These are phyloP conservation scores for Physeter macrocephalus DNA, from an alignment of 2,113 vertebrate genomes.

Conservation along the genomic window DNA sequence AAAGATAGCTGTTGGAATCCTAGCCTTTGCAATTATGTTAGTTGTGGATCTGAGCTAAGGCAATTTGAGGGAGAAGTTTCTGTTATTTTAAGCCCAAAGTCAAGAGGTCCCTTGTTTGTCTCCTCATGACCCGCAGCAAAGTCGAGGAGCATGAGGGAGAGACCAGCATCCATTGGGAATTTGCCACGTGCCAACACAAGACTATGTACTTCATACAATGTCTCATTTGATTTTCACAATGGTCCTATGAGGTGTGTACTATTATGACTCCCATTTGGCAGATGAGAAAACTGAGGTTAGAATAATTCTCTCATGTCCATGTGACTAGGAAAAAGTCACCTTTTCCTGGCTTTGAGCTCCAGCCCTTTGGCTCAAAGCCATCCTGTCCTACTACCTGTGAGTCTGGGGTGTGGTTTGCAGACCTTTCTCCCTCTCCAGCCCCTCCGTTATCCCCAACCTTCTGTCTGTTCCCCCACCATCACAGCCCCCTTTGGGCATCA, in stretches of 20 bases:
- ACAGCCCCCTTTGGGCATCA: rapidly evolving
- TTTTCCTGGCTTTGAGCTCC: neutral
- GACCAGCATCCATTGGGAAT: too few relatives aligned
- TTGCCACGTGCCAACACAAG: rapidly evolving
- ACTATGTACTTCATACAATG: rapidly evolving
- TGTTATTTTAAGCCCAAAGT: neutral
- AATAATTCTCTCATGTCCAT: neutral
- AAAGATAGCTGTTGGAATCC: neutral
- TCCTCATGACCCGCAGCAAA: neutral
- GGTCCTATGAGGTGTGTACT: too few relatives aligned
- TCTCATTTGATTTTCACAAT: too few relatives aligned
- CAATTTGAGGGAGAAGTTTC: neutral
- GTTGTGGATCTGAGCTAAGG: neutral
- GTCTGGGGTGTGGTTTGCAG: rapidly evolving
- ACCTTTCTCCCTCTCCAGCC: neutral
- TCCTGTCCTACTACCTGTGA: rapidly evolving
- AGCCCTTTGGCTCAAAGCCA: neutral
- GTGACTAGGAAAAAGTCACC: neutral
- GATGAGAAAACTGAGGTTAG: neutral
- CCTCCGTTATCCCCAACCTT: neutral
- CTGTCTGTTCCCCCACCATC: rapidly evolving
- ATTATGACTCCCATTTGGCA: neutral
- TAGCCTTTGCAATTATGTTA: neutral
- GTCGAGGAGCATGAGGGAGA: too few relatives aligned
- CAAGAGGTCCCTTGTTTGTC: neutral